These are phyloP conservation scores for Variabilichromis moorii DNA, from an alignment of 2,113 vertebrate species.

Conservation along the genomic window DNA sequence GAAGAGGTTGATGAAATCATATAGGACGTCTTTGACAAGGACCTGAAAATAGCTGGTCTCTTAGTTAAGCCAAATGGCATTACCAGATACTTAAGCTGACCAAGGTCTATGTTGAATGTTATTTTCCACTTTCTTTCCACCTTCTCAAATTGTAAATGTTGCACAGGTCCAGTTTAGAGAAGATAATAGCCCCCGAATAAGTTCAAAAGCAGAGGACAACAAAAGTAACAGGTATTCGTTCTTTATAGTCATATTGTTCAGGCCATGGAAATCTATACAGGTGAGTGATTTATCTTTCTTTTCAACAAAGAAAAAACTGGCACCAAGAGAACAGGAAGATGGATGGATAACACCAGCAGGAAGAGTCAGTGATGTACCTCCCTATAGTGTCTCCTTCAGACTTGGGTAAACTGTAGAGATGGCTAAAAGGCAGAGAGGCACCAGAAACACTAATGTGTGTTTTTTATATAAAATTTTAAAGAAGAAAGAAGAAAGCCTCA, in stretches of 20 bases:
- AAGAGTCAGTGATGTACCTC: background rate
- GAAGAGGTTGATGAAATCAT: background rate
- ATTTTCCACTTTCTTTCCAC: background rate
- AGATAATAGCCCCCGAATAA: background rate
- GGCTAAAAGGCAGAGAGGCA: background rate
- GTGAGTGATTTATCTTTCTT: background rate
- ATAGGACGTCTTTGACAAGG: background rate
- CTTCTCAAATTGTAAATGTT: background rate
- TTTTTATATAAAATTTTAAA: background rate
- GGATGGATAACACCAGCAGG: background rate
- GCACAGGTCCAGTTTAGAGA: background rate
- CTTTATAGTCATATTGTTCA: background rate
- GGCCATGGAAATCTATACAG: background rate
- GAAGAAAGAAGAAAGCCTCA: background rate
- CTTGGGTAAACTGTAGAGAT: background rate
- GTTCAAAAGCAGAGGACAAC: background rate
- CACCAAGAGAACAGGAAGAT: background rate
- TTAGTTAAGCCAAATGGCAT: background rate
- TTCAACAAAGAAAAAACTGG: background rate
- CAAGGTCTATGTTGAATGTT: background rate
- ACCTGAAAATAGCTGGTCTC: background rate
- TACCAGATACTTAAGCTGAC: background rate
- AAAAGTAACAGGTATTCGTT: background rate
- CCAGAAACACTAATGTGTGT: background rate
- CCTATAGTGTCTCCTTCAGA: background rate